Conservation (phyloP, 2,888 invertebrate species). For the Noctua pronuba region DNA sequence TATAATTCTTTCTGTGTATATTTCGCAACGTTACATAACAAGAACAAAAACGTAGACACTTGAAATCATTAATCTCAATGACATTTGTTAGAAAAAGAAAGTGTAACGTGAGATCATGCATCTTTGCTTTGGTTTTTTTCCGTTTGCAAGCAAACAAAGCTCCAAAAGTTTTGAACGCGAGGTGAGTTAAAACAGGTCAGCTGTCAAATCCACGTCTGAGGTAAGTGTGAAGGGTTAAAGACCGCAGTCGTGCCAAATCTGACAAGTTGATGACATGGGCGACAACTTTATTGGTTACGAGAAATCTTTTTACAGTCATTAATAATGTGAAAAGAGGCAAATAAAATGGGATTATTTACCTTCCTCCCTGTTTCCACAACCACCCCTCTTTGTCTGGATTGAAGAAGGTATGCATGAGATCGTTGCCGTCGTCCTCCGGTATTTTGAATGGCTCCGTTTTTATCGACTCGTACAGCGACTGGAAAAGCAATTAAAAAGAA, state of each 20-base stretch:
- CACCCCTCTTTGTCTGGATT: slow-evolving; percentile 99
- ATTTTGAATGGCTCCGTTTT: slow-evolving; percentile 99
- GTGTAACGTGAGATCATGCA: slow-evolving; percentile 50
- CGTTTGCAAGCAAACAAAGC: slow-evolving; percentile 34
- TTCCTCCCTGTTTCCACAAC: slow-evolving; percentile 99
- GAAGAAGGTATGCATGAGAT: slow-evolving; percentile 99
- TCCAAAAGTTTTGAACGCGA: slow-evolving; percentile 23
- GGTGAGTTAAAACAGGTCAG: slow-evolving; percentile 31
- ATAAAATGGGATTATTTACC: slow-evolving; percentile 77
- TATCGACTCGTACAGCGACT: slow-evolving; percentile 99
- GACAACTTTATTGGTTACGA: slow-evolving; percentile 9
- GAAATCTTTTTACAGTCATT: not conserved
- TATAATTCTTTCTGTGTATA: slow-evolving; percentile 4
- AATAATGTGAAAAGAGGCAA: not conserved
- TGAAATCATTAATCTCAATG: slow-evolving; percentile 33
- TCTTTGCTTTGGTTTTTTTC: slow-evolving; percentile 37
- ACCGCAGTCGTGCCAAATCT: slow-evolving; percentile 33
- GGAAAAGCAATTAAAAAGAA: slow-evolving; percentile 75
- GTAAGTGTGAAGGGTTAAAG: slow-evolving; percentile 47
- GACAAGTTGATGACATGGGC: not conserved
- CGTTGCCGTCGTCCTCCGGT: slow-evolving; percentile 99
- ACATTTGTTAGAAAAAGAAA: slow-evolving; percentile 49
- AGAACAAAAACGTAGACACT: slow-evolving; percentile 36
- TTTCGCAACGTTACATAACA: slow-evolving; percentile 37
- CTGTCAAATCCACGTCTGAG: slow-evolving; percentile 23